Percentiles rank a stretch among this genome's conserved stretches.
Evolutionary conservation across 2,797 vertebrate species (phyloP).

Genomic region (Enteromius thamalakanensis): DNA sequence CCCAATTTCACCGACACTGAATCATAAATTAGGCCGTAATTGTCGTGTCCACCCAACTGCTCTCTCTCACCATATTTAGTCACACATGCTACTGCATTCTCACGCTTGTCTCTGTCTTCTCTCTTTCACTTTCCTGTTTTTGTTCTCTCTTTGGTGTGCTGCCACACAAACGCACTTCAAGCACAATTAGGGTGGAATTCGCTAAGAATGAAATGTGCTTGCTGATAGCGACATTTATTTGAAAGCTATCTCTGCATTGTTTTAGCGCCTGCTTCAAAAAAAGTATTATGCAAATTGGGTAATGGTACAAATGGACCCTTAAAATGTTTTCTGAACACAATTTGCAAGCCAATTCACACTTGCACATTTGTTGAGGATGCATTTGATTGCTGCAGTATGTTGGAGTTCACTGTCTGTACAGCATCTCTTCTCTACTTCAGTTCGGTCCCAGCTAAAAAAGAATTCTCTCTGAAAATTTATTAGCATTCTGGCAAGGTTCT

Average conservation of each 20-base stretch:
- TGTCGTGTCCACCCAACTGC: slow-evolving; percentile 31
- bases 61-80: slow-evolving; percentile 35
- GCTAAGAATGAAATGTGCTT: neutral
- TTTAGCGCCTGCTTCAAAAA: neutral
- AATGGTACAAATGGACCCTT: neutral
- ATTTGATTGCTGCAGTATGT: neutral
- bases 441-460: neutral
- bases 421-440: neutral
- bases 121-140: slow-evolving; percentile 18
- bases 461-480: neutral
- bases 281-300: neutral
- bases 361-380: neutral
- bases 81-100: slow-evolving; percentile 32
- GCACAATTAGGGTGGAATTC: neutral
- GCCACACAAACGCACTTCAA: neutral
- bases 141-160: neutral
- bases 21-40: slow-evolving; percentile 51
- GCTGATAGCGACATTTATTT: slow-evolving; percentile 4
- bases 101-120: slow-evolving; percentile 34
- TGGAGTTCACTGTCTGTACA: neutral
- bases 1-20: slow-evolving; percentile 48
- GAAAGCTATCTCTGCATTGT: neutral
- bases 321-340: neutral
- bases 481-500: neutral
- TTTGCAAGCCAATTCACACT: neutral